Conservation (phyloP, 2,888 invertebrate species). For the Resseliella maxima region DNA sequence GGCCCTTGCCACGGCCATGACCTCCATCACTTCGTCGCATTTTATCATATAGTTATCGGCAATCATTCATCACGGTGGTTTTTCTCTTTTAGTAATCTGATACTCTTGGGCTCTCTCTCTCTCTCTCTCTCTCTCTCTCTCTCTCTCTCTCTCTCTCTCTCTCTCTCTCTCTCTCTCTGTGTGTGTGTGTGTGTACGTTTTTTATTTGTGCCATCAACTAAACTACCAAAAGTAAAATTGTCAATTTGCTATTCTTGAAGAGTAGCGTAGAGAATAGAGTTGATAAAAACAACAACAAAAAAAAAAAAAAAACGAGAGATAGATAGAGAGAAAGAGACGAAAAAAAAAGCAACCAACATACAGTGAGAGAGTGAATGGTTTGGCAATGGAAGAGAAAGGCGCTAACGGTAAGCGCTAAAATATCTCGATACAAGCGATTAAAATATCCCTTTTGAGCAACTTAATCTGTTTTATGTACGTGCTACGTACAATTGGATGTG, state of each 20-base stretch:
- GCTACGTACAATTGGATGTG: background rate
- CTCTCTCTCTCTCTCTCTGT: too few relatives aligned
- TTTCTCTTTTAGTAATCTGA: background rate
- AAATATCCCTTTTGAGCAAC: conserved; percentile 46
- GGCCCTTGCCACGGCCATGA: background rate
- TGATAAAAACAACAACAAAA: background rate
- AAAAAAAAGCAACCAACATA: background rate
- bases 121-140: too few relatives aligned
- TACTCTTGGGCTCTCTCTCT: background rate
- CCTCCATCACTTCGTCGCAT: background rate
- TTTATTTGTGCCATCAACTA: background rate
- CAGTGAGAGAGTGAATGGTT: too few relatives aligned
- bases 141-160: too few relatives aligned
- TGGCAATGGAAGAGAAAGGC: background rate
- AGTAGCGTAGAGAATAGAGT: background rate
- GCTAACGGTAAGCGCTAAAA: background rate
- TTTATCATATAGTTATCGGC: conserved; percentile 47
- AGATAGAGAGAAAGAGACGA: background rate
- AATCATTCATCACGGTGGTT: conserved; percentile 32
- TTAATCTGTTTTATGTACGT: conserved; percentile 49
- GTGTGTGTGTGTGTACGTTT: background rate
- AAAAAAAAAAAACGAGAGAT: background rate
- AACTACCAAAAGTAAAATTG: background rate
- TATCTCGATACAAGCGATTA: conserved; percentile 41
- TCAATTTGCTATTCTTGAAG: background rate